Conservation (phyloP, 2,888 invertebrate genomes). For the Chelonus formosanus region DNA sequence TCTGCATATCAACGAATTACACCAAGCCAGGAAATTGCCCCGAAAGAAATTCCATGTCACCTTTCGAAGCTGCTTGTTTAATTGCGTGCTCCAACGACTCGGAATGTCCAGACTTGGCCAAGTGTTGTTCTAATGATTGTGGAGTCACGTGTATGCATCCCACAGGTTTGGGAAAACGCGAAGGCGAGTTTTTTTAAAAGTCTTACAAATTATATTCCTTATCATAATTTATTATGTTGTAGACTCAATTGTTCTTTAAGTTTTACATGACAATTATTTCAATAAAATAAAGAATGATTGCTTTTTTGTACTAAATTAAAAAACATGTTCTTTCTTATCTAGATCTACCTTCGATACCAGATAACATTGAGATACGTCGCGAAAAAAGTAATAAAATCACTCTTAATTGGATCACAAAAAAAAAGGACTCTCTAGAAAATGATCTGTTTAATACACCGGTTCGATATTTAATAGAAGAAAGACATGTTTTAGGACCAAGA, state of each 20-base stretch:
- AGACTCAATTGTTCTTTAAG: neutral
- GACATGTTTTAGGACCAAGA: constrained; percentile 75
- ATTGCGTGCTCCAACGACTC: constrained; percentile 72
- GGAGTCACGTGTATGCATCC: constrained; percentile 77
- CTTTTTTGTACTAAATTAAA: neutral
- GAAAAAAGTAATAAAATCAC: constrained; percentile 48
- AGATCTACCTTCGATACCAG: constrained; percentile 51
- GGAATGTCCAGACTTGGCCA: constrained; percentile 74
- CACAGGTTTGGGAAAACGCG: constrained; percentile 68
- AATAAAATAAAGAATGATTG: neutral
- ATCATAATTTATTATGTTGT: no score
- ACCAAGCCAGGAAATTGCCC: constrained; percentile 67
- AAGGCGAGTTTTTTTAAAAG: constrained; percentile 65
- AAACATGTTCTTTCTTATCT: constrained; percentile 3
- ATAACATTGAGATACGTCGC: constrained; percentile 49
- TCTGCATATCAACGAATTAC: constrained; percentile 68
- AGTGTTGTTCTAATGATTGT: constrained; percentile 76
- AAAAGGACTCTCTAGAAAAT: neutral
- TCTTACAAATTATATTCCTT: neutral
- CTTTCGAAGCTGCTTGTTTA: constrained; percentile 72
- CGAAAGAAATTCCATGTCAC: constrained; percentile 57
- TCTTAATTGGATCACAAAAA: constrained; percentile 44
- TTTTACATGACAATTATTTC: no score
- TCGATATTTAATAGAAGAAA: constrained; percentile 74
- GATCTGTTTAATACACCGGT: constrained; percentile 45